Evolutionary conservation across 2,113 vertebrate species (phyloP).

Genomic region (Colistium nudipinnis): DNA sequence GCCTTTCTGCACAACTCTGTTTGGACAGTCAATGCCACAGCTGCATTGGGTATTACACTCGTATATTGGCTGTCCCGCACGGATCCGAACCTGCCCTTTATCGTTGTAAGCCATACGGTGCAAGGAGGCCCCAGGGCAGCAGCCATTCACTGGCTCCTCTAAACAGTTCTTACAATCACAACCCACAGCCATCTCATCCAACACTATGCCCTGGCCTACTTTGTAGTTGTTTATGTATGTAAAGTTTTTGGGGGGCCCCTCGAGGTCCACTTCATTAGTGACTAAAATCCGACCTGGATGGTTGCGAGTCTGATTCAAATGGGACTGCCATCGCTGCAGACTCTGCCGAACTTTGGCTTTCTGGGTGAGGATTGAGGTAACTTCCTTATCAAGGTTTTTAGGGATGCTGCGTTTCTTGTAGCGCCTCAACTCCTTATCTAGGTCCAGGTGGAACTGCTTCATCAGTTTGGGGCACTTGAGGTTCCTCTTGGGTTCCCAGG

Average conservation of each 20-base stretch:
- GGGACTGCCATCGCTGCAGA: conserved; percentile 83
- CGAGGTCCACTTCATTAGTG: conserved; percentile 89
- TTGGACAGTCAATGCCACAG: conserved; percentile 87
- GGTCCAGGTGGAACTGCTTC: conserved; percentile 86
- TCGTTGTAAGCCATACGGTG: conserved; percentile 89
- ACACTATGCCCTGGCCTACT: conserved; percentile 84
- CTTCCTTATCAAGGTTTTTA: conserved; percentile 78
- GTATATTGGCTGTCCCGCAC: conserved; percentile 89
- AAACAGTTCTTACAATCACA: conserved; percentile 89
- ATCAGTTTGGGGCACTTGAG: conserved; percentile 86
- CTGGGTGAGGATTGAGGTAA: conserved; percentile 79
- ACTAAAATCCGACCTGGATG: conserved; percentile 88
- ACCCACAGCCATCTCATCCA: conserved; percentile 84
- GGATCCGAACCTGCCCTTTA: conserved; percentile 85
- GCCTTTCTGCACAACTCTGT: conserved; percentile 91
- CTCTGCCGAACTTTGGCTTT: conserved; percentile 85
- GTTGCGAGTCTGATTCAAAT: conserved; percentile 85
- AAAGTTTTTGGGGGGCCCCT: conserved; percentile 88
- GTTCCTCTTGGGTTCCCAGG: conserved; percentile 89
- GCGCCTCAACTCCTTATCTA: conserved; percentile 80
- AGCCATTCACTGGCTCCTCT: conserved; percentile 80
- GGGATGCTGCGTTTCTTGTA: conserved; percentile 68
- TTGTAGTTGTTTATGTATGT: conserved; percentile 91
- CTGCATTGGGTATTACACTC: conserved; percentile 90
- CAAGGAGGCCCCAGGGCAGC: conserved; percentile 86